Evolutionary conservation across 2,113 vertebrate genomes (phyloP).

Genomic region (Phyllostomus discolor): DNA sequence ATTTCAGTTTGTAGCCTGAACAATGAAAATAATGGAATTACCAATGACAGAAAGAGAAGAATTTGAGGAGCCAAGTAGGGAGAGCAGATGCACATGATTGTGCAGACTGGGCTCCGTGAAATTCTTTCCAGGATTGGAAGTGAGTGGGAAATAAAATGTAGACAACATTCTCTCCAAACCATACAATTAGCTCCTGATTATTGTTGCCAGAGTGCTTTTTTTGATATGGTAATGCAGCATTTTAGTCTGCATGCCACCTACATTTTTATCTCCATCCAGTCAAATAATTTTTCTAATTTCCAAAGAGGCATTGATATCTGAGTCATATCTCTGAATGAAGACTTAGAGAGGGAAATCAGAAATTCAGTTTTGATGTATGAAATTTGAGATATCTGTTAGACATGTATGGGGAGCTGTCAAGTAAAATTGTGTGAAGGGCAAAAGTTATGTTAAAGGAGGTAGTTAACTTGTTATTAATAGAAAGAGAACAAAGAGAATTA

Average conservation of each 20-base stretch:
- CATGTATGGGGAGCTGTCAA: fast-evolving
- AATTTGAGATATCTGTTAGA: not conserved
- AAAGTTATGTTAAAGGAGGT: no score
- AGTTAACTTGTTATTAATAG: no score
- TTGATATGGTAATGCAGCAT: not conserved
- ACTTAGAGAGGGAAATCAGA: not conserved
- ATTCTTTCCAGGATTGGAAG: no score
- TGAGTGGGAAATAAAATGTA: not conserved
- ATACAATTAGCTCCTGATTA: not conserved
- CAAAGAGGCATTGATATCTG: not conserved
- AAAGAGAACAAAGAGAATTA: no score
- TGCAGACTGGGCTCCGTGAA: fast-evolving
- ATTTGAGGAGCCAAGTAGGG: not conserved
- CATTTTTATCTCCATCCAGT: not conserved
- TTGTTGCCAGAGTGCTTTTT: not conserved
- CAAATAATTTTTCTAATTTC: not conserved
- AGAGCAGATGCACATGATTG: not conserved
- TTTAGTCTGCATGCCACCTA: not conserved
- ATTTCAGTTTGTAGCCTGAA: not conserved
- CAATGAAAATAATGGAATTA: not conserved
- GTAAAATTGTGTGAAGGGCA: not conserved
- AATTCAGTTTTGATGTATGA: not conserved
- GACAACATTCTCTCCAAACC: not conserved
- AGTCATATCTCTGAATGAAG: not conserved
- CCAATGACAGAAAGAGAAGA: not conserved